These are phyloP conservation scores for Amblyjoppa fuscipennis DNA, from an alignment of 2,888 invertebrate species.

Conservation along the genomic window DNA sequence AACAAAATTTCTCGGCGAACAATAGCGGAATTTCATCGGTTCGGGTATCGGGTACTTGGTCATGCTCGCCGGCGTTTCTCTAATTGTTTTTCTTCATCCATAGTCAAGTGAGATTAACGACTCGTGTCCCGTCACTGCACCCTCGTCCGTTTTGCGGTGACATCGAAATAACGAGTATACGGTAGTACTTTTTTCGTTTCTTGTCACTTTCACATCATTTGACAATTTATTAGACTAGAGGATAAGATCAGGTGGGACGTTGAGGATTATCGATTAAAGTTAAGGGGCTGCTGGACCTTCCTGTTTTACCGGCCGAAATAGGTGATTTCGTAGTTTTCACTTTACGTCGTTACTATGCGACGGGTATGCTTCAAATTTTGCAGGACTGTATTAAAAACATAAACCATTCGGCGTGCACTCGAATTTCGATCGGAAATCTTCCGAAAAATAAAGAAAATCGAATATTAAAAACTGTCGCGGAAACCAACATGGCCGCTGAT, in stretches of 20 bases:
- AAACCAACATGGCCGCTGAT: too few relatives aligned
- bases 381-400: too few relatives aligned
- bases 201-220: not conserved
- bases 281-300: too few relatives aligned
- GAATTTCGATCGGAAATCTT: too few relatives aligned
- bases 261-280: too few relatives aligned
- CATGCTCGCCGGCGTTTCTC: constrained; percentile 43
- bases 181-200: not conserved
- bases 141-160: constrained; percentile 26
- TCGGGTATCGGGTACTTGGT: constrained; percentile 31
- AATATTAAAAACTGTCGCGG: too few relatives aligned
- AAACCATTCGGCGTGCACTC: too few relatives aligned
- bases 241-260: not conserved
- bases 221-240: not conserved
- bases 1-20: constrained; percentile 51
- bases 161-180: not conserved
- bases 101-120: constrained; percentile 47
- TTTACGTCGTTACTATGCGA: too few relatives aligned
- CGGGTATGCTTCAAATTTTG: too few relatives aligned
- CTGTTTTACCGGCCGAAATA: too few relatives aligned
- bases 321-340: too few relatives aligned
- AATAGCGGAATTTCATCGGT: constrained; percentile 29
- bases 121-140: constrained; percentile 38
- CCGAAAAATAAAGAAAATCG: too few relatives aligned
- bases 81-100: constrained; percentile 38